A percentile compares a stretch with the other conserved stretches of the same genome.
Evolutionary conservation across 1,140 invertebrate genomes (phyloP).

Genomic region (Bombus sylvicola): DNA sequence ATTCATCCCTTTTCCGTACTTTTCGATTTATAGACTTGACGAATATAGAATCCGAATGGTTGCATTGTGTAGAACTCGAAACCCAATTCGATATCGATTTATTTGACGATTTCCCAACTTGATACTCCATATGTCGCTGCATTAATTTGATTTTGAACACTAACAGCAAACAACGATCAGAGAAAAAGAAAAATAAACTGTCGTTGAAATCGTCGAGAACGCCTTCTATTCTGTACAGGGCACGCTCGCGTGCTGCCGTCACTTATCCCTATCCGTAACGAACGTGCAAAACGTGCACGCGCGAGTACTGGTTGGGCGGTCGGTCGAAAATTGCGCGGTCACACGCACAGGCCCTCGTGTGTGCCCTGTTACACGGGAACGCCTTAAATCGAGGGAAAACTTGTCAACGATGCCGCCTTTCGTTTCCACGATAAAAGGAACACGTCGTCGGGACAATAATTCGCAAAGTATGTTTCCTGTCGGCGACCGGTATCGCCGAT

Average conservation of each 20-base stretch:
- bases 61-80: rapidly evolving
- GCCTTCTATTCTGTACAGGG: neutral
- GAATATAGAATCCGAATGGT: too few species aligned
- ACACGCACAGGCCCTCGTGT: conserved; percentile 10
- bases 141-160: neutral
- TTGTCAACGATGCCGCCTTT: conserved; percentile 54
- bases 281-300: neutral
- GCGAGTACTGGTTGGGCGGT: neutral
- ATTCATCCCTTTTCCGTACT: neutral
- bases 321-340: conserved; percentile 31
- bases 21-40: neutral
- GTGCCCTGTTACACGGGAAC: neutral
- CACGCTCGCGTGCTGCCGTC: conserved; percentile 18
- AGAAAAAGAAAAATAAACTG: neutral
- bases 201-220: neutral
- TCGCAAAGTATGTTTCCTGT: conserved; percentile 48
- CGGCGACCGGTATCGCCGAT: conserved; percentile 42
- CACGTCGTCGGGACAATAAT: conserved; percentile 41
- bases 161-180: too few species aligned
- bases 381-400: conserved; percentile 20
- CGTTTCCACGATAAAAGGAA: conserved; percentile 26
- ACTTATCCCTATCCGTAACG: conserved; percentile 2
- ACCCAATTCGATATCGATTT: too few species aligned
- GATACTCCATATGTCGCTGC: too few species aligned
- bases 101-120: neutral